phyloP scores from a whole-genome alignment of 2,888 invertebrate genomes.

The Osmoderma eremita region DNA sequence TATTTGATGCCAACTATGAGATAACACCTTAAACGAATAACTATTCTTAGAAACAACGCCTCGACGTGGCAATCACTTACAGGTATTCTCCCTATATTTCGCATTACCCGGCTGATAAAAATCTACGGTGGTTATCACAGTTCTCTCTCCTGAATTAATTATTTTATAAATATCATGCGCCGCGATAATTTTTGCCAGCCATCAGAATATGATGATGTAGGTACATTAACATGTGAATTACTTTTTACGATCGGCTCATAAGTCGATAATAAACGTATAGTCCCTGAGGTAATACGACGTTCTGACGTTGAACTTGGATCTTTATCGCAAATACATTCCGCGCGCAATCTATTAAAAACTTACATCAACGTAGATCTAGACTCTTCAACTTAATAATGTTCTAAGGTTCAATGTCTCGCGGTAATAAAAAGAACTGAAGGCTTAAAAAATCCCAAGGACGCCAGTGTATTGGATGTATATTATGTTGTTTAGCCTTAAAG shows the following conservation, averaged over 20 bases:
- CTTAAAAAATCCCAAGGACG: conserved; percentile 31
- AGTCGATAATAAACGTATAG: conserved; percentile 29
- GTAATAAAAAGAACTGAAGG: conserved; percentile 27
- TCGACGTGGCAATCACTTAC: too few relatives aligned
- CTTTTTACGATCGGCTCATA: conserved; percentile 24
- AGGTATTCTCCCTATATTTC: conserved; percentile 7
- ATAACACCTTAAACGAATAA: too few relatives aligned
- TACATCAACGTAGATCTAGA: conserved; percentile 23
- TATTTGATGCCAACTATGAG: too few relatives aligned
- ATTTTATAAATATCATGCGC: conserved; percentile 1
- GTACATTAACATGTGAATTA: conserved; percentile 16
- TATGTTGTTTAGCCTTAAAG: not conserved
- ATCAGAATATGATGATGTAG: conserved; percentile 11
- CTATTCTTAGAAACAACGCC: too few relatives aligned
- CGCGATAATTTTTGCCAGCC: conserved; percentile 10
- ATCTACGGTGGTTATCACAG: conserved; percentile 4
- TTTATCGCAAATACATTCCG: conserved; percentile 36
- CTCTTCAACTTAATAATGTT: conserved; percentile 31
- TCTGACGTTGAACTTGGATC: conserved; percentile 31
- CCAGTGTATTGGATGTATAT: conserved; percentile 2
- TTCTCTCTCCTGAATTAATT: conserved; percentile 14
- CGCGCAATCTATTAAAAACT: conserved; percentile 32
- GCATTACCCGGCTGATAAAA: conserved; percentile 7
- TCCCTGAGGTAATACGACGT: conserved; percentile 28
- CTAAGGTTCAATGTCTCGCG: conserved; percentile 23